A percentile compares a stretch with the other conserved stretches of the same genome.
Conservation (phyloP, 2,113 vertebrate genomes). For the Alligator sinensis region DNA sequence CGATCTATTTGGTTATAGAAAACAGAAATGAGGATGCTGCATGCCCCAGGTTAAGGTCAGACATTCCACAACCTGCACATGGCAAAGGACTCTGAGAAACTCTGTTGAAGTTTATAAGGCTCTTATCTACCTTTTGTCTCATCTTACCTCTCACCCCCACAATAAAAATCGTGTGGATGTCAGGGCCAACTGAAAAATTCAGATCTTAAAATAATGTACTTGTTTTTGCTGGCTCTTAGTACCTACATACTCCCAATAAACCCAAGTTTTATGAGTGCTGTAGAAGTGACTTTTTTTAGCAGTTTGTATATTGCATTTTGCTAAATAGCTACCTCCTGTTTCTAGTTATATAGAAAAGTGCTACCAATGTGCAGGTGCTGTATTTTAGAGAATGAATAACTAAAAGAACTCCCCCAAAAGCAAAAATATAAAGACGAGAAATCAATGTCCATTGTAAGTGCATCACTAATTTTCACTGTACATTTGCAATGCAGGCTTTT, state of each 20-base stretch:
- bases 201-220: not conserved
- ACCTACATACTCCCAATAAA: not conserved
- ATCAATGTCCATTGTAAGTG: no score
- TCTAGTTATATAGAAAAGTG: not conserved
- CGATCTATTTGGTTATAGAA: not conserved
- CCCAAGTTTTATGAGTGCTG: not conserved
- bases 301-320: fast-evolving
- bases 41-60: fast-evolving
- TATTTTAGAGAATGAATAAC: not conserved
- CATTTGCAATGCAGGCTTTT: no score
- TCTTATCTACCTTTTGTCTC: not conserved
- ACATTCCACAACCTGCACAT: not conserved
- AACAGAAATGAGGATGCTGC: not conserved
- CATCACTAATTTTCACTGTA: no score
- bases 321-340: fast-evolving
- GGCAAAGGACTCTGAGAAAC: not conserved
- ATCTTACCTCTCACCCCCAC: not conserved
- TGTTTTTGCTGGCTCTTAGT: not conserved
- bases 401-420: not conserved
- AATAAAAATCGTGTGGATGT: not conserved
- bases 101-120: not conserved
- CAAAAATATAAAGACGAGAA: not conserved
- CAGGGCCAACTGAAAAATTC: not conserved
- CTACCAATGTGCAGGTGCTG: not conserved
- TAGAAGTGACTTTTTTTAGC: not conserved